phyloP scores from a whole-genome alignment of 2,888 invertebrate genomes.

The Callyntrura sp. region DNA sequence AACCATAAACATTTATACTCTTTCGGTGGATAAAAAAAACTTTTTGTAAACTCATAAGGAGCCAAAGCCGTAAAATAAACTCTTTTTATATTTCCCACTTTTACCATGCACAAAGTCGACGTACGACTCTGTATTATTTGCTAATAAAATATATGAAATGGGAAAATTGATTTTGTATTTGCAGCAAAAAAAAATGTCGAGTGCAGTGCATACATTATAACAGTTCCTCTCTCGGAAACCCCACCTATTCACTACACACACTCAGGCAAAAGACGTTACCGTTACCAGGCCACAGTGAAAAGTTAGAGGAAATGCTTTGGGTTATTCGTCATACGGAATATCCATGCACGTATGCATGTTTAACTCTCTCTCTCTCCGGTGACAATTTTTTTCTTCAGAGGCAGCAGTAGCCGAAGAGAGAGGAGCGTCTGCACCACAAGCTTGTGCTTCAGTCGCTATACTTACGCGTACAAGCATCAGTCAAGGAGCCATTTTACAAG shows the following conservation, averaged over 20 bases:
- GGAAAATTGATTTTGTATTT: conserved; percentile 31
- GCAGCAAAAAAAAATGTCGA: background rate
- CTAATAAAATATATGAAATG: conserved; percentile 19
- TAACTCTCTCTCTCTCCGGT: background rate
- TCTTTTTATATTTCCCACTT: background rate
- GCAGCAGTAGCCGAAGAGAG: background rate
- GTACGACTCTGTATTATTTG: conserved; percentile 14
- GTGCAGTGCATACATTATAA: background rate
- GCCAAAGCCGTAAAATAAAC: background rate
- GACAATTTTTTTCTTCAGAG: conserved; percentile 32
- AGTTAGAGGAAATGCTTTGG: background rate
- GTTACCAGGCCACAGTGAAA: background rate
- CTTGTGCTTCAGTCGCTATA: background rate
- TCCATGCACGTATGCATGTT: conserved; percentile 13
- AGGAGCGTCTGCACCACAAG: background rate
- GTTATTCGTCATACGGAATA: background rate
- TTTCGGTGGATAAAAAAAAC: background rate
- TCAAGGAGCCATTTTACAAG: conserved; percentile 12
- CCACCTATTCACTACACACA: background rate
- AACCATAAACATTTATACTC: background rate
- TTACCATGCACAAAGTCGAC: background rate
- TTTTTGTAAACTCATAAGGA: background rate
- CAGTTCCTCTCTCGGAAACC: background rate
- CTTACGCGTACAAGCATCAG: background rate
- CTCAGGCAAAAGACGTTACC: background rate